Conservation (phyloP, 2,888 invertebrate species). For the Andrena marginata region DNA sequence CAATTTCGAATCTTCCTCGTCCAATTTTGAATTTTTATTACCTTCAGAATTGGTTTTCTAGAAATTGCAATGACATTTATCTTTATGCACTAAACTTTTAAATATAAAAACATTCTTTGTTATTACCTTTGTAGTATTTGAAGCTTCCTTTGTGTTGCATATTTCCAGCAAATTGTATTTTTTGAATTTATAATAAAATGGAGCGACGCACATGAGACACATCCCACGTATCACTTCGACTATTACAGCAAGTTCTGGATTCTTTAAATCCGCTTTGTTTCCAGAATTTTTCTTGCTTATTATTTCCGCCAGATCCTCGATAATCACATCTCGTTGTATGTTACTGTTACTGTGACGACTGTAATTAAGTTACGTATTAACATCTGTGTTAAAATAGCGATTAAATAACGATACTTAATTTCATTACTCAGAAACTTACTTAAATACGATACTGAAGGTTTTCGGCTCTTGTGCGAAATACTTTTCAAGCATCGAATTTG, state of each 20-base stretch:
- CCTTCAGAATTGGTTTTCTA: slow-evolving; percentile 2
- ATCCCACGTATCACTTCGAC: slow-evolving; percentile 93
- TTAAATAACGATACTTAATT: slow-evolving; percentile 11
- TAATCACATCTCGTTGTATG: slow-evolving; percentile 90
- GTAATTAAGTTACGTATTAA: slow-evolving; percentile 29
- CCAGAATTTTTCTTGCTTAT: slow-evolving; percentile 89
- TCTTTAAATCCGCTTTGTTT: slow-evolving; percentile 92
- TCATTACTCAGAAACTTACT: slow-evolving; percentile 83
- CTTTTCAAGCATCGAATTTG: slow-evolving; percentile 89
- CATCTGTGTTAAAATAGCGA: neutral
- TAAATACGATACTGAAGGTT: slow-evolving; percentile 92
- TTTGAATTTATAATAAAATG: slow-evolving; percentile 91
- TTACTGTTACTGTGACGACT: slow-evolving; percentile 91
- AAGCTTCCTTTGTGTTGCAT: slow-evolving; percentile 67
- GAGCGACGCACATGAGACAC: slow-evolving; percentile 92
- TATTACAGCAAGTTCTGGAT: slow-evolving; percentile 91
- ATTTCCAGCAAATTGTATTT: slow-evolving; percentile 94
- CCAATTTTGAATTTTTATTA: neutral
- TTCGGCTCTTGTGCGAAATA: slow-evolving; percentile 90
- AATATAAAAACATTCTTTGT: neutral
- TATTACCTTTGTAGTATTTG: slow-evolving; percentile 18
- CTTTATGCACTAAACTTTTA: neutral
- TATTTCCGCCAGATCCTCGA: slow-evolving; percentile 90
- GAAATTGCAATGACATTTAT: neutral
- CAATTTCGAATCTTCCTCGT: neutral